phyloP scores from a whole-genome alignment of 2,888 invertebrate genomes.

The Acholoe squamosa region DNA sequence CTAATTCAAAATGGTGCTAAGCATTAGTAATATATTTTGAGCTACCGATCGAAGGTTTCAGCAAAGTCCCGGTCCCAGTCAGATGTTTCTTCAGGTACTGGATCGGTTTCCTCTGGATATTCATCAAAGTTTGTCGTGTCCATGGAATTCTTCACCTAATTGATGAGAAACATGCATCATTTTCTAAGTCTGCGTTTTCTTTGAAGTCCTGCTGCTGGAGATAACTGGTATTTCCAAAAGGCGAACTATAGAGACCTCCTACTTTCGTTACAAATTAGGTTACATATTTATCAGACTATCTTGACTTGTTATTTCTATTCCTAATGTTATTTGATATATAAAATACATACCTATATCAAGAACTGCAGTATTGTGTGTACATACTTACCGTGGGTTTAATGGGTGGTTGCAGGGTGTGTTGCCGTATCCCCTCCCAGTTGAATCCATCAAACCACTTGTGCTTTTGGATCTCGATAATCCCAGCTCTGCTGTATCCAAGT shows the following conservation, averaged over 20 bases:
- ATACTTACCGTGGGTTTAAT: conserved; percentile 90
- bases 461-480: conserved; percentile 98
- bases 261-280: too few species aligned
- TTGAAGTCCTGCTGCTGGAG: too few species aligned
- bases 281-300: too few species aligned
- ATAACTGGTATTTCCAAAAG: too few species aligned
- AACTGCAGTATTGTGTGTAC: too few species aligned
- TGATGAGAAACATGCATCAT: neutral
- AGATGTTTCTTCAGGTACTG: conserved; percentile 95
- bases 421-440: conserved; percentile 97
- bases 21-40: neutral
- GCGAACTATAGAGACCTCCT: too few species aligned
- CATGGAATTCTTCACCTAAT: conserved; percentile 89
- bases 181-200: too few species aligned
- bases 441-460: conserved; percentile 99
- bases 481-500: conserved; percentile 97
- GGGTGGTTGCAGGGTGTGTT: conserved; percentile 94
- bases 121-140: conserved; percentile 99
- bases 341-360: too few species aligned
- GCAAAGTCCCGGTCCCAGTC: conserved; percentile 97
- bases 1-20: neutral
- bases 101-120: conserved; percentile 96
- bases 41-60: neutral
- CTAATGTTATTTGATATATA: too few species aligned
- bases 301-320: too few species aligned